phyloP scores from a whole-genome alignment of 2,797 vertebrate genomes.

The Macrochelys suwanniensis region DNA sequence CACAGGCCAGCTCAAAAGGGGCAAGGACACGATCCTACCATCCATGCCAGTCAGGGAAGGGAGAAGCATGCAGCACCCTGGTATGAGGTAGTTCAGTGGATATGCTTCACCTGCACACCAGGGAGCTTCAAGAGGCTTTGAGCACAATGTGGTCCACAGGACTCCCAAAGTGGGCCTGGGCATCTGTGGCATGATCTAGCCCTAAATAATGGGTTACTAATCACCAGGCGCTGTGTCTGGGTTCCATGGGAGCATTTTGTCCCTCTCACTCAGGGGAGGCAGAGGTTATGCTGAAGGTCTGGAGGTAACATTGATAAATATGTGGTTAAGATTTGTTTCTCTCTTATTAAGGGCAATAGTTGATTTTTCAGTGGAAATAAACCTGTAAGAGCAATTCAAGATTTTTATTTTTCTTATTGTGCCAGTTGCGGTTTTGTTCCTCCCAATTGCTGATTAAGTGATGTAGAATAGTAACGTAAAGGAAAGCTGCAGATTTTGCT shows the following conservation, averaged over 20 bases:
- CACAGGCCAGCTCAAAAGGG: fast-evolving
- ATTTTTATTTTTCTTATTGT: not conserved
- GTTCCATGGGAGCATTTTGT: not conserved
- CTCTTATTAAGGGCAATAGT: not conserved
- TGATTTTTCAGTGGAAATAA: not conserved
- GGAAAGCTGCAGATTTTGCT: slow-evolving; percentile 34
- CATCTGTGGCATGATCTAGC: fast-evolving
- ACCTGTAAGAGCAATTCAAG: not conserved
- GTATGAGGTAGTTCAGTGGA: not conserved
- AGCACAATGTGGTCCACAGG: fast-evolving
- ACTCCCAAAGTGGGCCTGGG: not conserved
- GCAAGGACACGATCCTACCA: not conserved
- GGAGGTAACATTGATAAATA: not conserved
- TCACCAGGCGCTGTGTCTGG: not conserved
- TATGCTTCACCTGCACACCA: not conserved
- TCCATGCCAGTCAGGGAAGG: not conserved
- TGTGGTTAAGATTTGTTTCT: not conserved
- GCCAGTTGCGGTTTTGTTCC: not conserved
- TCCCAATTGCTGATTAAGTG: not conserved
- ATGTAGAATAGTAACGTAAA: not conserved
- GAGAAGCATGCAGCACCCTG: fast-evolving
- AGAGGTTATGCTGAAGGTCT: too few relatives aligned
- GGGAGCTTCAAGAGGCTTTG: not conserved
- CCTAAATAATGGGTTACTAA: fast-evolving
- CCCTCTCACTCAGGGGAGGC: not conserved